A percentile compares a stretch with the other conserved stretches of the same genome.
Evolutionary conservation across 2,797 vertebrate genomes (phyloP).

Genomic region (Danio tinwini): DNA sequence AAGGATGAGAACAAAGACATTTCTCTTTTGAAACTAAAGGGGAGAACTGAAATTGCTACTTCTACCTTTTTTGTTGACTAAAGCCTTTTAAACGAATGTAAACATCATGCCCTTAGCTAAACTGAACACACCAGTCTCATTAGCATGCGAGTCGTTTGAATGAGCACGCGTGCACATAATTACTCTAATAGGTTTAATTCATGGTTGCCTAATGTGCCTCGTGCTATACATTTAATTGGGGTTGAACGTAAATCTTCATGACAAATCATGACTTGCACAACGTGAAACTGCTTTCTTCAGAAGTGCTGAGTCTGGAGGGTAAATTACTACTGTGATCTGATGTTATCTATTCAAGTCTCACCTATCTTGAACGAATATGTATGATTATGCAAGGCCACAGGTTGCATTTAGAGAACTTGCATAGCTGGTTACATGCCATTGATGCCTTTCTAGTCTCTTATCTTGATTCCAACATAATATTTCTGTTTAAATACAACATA

Average conservation of each 20-base stretch:
- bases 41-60: conserved; percentile 33
- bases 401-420: not conserved
- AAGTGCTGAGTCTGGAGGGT: not conserved
- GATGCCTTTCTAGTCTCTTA: not conserved
- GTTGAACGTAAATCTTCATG: conserved; percentile 58
- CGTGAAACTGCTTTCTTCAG: not conserved
- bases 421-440: not conserved
- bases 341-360: not conserved
- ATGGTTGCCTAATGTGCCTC: conserved; percentile 36
- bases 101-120: conserved; percentile 1
- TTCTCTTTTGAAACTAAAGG: conserved; percentile 38
- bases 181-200: conserved; percentile 35
- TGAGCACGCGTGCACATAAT: conserved; percentile 7
- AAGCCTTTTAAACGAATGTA: not conserved
- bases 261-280: conserved; percentile 17
- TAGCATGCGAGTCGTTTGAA: conserved; percentile 5
- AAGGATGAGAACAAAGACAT: not conserved
- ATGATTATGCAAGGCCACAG: not conserved
- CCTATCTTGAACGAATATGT: not conserved
- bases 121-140: not conserved
- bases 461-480: not conserved
- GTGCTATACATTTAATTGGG: conserved; percentile 37
- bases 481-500: not conserved
- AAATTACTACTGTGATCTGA: not conserved
- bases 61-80: not conserved